These are phyloP conservation scores for Druceiella hillmani DNA, from an alignment of 2,888 invertebrate genomes.

Conservation along the genomic window DNA sequence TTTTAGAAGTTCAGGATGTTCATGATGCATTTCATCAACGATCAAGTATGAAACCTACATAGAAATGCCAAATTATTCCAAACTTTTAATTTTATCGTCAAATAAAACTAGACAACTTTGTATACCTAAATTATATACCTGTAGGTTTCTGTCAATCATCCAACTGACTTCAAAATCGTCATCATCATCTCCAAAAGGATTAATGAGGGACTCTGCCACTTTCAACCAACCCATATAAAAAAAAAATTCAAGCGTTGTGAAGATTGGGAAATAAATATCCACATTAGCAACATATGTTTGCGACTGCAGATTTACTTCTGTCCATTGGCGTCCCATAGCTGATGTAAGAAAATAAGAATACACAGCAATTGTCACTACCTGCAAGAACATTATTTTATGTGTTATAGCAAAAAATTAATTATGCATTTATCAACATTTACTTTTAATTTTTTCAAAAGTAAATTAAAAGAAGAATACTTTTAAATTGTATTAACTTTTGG, in stretches of 20 bases:
- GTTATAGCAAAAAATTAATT: no score
- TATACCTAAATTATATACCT: conserved; percentile 45
- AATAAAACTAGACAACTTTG: conserved; percentile 4
- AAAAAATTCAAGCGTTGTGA: conserved; percentile 83
- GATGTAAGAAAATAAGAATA: conserved; percentile 89
- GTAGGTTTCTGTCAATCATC: conserved; percentile 86
- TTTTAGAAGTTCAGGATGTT: conserved; percentile 79
- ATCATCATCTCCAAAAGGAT: conserved; percentile 89
- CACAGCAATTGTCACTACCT: conserved; percentile 86
- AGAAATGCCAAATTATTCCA: conserved; percentile 6
- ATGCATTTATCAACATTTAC: no score
- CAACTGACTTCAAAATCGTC: conserved; percentile 91
- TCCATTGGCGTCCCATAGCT: conserved; percentile 86
- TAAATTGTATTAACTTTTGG: no score
- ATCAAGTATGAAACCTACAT: conserved; percentile 83
- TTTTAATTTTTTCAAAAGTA: no score
- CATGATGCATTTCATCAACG: conserved; percentile 92
- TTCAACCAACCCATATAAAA: conserved; percentile 90
- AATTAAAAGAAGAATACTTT: no score
- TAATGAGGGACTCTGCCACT: conserved; percentile 86
- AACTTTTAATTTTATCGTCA: conserved; percentile 3
- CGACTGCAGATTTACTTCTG: conserved; percentile 60
- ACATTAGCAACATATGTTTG: conserved; percentile 56
- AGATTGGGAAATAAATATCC: conserved; percentile 86
- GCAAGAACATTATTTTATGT: no score